These are phyloP conservation scores for Andricus grossulariae DNA, from an alignment of 1,140 invertebrate genomes.

Conservation along the genomic window DNA sequence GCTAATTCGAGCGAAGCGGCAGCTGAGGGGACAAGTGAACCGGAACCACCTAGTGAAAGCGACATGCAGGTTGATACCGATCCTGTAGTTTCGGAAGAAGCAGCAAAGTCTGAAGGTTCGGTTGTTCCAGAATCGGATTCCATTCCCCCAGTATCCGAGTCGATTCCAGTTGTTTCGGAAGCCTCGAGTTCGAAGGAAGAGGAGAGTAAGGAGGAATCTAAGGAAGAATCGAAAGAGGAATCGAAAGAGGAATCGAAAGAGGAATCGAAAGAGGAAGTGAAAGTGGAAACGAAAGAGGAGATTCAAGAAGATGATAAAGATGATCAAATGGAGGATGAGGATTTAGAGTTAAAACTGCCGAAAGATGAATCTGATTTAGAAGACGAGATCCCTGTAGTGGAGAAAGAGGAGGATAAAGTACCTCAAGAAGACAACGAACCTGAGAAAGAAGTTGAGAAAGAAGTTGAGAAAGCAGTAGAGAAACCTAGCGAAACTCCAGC, in stretches of 20 bases:
- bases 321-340: constrained; percentile 32
- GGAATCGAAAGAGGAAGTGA: background rate
- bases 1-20: background rate
- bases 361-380: constrained; percentile 30
- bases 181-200: background rate
- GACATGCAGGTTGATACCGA: background rate
- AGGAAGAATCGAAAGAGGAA: background rate
- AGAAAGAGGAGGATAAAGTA: constrained; percentile 34
- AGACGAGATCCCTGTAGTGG: constrained; percentile 35
- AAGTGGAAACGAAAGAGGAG: constrained; percentile 4
- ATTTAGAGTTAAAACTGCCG: constrained; percentile 25
- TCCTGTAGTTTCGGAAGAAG: background rate
- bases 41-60: background rate
- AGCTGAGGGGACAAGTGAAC: background rate
- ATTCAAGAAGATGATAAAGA: constrained; percentile 1
- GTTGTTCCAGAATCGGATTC: background rate
- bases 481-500: constrained; percentile 7
- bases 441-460: constrained; percentile 10
- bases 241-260: constrained; percentile 15
- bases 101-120: background rate
- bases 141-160: too few relatives aligned
- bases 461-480: constrained; percentile 42
- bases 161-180: background rate
- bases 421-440: constrained; percentile 39
- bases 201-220: background rate